Evolutionary conservation across 2,888 invertebrate genomes (phyloP).

Genomic region (Lumbricus terrestris): DNA sequence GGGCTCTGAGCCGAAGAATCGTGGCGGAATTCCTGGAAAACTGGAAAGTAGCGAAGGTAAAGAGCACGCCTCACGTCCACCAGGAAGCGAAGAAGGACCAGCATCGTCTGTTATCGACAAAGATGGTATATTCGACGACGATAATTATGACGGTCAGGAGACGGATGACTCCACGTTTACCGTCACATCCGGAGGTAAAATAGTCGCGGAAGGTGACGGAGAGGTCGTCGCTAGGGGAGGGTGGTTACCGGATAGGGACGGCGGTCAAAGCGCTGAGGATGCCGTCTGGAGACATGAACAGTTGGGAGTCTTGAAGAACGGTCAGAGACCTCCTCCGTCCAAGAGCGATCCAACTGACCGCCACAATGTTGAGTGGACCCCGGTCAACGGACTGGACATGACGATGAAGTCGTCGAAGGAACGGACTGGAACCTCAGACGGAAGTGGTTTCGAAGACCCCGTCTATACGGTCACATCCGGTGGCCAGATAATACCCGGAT

Average conservation of each 20-base stretch:
- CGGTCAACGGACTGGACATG: too few relatives aligned
- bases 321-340: too few relatives aligned
- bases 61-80: not conserved
- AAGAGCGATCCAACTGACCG: too few relatives aligned
- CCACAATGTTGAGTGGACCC: too few relatives aligned
- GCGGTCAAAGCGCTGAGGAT: too few relatives aligned
- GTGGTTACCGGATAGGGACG: too few relatives aligned
- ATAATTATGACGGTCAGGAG: not conserved
- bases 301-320: too few relatives aligned
- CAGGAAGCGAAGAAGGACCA: not conserved
- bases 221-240: too few relatives aligned
- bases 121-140: not conserved
- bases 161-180: too few relatives aligned
- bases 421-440: not conserved
- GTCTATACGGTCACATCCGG: not conserved
- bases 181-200: too few relatives aligned
- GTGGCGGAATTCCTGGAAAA: not conserved
- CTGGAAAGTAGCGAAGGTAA: not conserved
- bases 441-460: not conserved
- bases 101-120: not conserved
- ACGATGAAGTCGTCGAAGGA: not conserved
- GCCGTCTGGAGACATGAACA: too few relatives aligned
- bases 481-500: conserved; percentile 6
- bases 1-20: not conserved
- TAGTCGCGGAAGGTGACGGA: too few relatives aligned